Conservation (phyloP, 2,888 invertebrate genomes). For the Nephrotoma appendiculata region DNA sequence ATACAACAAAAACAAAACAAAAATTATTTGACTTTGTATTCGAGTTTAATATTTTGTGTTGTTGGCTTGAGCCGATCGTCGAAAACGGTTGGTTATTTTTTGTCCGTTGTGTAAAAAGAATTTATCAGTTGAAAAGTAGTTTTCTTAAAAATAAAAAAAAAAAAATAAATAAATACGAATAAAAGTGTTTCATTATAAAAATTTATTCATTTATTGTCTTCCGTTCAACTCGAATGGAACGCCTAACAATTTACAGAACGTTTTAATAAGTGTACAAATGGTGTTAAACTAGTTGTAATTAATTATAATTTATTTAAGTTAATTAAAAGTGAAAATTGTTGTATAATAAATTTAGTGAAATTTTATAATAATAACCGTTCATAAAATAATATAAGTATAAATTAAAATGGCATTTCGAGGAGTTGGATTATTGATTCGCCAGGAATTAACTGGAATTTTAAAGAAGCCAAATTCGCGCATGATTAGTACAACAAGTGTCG, state of each 20-base stretch:
- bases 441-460: constrained; percentile 19
- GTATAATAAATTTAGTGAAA: background rate
- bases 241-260: background rate
- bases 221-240: constrained; percentile 2
- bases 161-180: background rate
- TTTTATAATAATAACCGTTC: background rate
- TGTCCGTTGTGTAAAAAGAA: background rate
- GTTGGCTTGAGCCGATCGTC: constrained; percentile 1
- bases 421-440: constrained; percentile 26
- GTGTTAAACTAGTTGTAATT: background rate
- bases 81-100: background rate
- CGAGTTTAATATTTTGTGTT: background rate
- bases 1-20: background rate
- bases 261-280: background rate
- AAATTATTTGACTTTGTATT: background rate
- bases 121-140: background rate
- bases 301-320: background rate
- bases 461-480: constrained; percentile 9
- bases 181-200: background rate
- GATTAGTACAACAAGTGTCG: constrained; percentile 13
- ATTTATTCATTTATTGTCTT: background rate
- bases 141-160: background rate
- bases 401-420: constrained; percentile 26
- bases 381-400: constrained; percentile 4
- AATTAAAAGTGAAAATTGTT: background rate